Evolutionary conservation across 2,113 vertebrate genomes (phyloP).

Genomic region (Coracopsis vasa): DNA sequence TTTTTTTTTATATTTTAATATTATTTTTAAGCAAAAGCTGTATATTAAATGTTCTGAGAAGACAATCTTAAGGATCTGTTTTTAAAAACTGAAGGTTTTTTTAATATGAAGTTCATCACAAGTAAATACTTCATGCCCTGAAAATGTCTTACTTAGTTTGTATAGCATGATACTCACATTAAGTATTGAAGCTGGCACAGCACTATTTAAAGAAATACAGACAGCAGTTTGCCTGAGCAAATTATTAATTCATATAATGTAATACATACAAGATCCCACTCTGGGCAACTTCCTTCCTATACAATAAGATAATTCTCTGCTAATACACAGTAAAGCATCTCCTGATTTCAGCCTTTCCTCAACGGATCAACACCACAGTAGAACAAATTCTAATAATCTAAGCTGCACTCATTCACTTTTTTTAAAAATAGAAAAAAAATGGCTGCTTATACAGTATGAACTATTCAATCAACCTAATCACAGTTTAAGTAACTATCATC

Average conservation of each 20-base stretch:
- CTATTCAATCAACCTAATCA: background rate
- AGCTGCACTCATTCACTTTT: background rate
- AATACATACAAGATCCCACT: background rate
- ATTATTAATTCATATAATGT: background rate
- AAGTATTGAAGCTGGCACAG: background rate
- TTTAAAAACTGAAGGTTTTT: background rate
- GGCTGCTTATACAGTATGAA: background rate
- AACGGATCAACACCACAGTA: background rate
- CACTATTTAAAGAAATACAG: background rate
- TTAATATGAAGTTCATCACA: background rate
- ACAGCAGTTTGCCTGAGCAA: background rate
- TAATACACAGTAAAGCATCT: background rate
- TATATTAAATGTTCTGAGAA: background rate
- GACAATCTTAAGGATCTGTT: rapidly evolving
- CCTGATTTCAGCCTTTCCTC: background rate
- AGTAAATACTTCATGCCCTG: background rate
- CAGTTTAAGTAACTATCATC: background rate
- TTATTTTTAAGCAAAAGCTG: background rate
- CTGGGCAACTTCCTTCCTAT: background rate
- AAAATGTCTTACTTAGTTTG: background rate
- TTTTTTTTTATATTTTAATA: background rate
- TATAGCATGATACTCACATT: background rate
- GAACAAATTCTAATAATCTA: background rate
- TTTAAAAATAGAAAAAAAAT: background rate
- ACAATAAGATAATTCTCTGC: background rate